Evolutionary conservation across 2,888 invertebrate species (phyloP), one percentile per base, ranked within the genome.

Genomic region (Temnothorax unifasciatus): DNA sequence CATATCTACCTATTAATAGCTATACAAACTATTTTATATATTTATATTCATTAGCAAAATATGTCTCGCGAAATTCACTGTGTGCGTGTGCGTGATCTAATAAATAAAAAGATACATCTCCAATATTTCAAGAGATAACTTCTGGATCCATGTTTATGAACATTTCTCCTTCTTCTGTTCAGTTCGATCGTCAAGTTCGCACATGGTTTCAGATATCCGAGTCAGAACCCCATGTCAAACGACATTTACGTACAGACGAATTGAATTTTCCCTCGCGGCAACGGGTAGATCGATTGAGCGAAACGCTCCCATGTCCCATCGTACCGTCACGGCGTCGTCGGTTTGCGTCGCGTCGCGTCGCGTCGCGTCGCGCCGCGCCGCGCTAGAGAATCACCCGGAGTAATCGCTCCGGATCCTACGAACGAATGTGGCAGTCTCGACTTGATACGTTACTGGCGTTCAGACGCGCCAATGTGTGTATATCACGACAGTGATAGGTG

Each of bases 361-460:
- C 29, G 34, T 34, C 34, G 6, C 5, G 44, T 41, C 59, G 25
- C 15, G 47, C 9, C 69, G 6, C 34, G 68, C 71, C 52, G 63
- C 29, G 29, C 50, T 64, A 21, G 63, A 15, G 52, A 34, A 29
- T 57, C 81, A 13, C 13, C 50, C 29, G 15, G 50, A 18, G n/a
- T n/a, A n/a, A 52, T 66, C 47, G 21, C 63, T 34, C 63, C 50
- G 50, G 21, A 47, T 66, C 66, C 4, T 8, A n/a, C 54, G n/a
- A 47, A 15, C 59, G 38, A 38, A 34, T 54, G 50, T 38, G 8
- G 29, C 44, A 44, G 9, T 29, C 68, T n/a, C 64, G 34, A 63
- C 71, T 85, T 74, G 89, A 81, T 90, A 90, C 90, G 90, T 41
- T 86, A 87, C 90, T 90, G 90, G 77, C 76, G 83, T 84, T 87